These are phyloP conservation scores for Tinea semifulvella DNA, from an alignment of 2,888 invertebrate genomes.

Conservation along the genomic window DNA sequence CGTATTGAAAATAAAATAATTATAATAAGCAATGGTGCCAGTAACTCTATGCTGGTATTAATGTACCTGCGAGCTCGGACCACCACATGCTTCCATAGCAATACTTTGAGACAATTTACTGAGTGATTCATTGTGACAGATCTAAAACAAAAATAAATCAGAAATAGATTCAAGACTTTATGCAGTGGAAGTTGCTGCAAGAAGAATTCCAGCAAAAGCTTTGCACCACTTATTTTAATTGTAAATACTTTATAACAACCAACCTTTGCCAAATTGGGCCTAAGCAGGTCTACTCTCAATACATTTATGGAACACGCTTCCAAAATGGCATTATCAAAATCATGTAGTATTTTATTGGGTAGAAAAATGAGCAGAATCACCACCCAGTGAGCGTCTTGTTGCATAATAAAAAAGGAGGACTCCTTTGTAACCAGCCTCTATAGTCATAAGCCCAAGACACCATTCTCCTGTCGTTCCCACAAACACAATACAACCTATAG, in stretches of 20 bases:
- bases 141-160: not conserved
- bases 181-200: too few species aligned
- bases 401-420: too few species aligned
- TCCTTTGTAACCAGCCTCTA: too few species aligned
- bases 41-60: constrained; percentile 28
- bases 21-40: constrained; percentile 21
- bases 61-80: constrained; percentile 30
- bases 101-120: constrained; percentile 19
- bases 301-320: not conserved
- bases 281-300: not conserved
- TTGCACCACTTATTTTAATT: too few species aligned
- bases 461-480: too few species aligned
- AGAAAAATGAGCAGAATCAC: too few species aligned
- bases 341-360: too few species aligned
- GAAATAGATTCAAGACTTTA: too few species aligned
- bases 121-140: not conserved
- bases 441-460: too few species aligned
- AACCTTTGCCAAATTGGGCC: not conserved
- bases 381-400: too few species aligned
- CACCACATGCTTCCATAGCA: constrained; percentile 36
- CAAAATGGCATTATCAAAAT: not conserved
- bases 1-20: constrained; percentile 6
- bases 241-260: not conserved
- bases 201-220: too few species aligned
- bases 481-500: too few species aligned